Percentiles rank a stretch among this genome's conserved stretches.
phyloP scores from a whole-genome alignment of 92 coral and sea anemone genomes.

The Bergia sp. region DNA sequence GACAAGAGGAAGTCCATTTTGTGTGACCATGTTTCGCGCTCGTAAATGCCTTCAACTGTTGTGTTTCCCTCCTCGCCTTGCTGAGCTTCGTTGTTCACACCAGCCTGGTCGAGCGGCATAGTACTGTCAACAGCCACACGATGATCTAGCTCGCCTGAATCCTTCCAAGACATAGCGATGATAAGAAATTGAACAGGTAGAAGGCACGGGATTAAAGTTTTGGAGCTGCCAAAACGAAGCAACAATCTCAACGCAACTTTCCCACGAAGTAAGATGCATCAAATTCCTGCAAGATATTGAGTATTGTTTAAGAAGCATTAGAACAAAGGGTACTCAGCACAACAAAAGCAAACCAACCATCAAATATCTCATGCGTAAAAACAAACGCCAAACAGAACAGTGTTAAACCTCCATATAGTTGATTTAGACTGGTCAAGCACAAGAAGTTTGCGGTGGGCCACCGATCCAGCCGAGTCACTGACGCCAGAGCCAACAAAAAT shows the following conservation, averaged over 20 bases:
- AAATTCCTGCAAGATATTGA: not conserved
- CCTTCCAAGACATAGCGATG: conserved; percentile 38
- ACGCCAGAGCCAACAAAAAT: too few relatives aligned
- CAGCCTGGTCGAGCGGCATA: conserved; percentile 2
- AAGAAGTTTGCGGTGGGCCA: too few relatives aligned
- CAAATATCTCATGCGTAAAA: not conserved
- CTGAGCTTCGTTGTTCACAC: not conserved
- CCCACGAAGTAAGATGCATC: conserved; percentile 5
- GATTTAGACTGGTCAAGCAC: too few relatives aligned
- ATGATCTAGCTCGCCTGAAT: conserved; percentile 6
- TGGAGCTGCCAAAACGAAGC: not conserved
- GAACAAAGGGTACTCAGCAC: not conserved
- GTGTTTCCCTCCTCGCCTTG: not conserved
- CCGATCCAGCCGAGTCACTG: too few relatives aligned
- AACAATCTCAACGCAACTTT: not conserved
- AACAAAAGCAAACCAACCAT: not conserved
- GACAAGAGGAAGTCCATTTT: conserved; percentile 40
- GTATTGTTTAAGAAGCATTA: not conserved
- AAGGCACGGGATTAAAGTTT: not conserved
- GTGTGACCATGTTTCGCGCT: conserved; percentile 44
- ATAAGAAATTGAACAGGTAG: not conserved
- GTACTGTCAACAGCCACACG: conserved; percentile 36
- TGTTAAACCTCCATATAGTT: not conserved
- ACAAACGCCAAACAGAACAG: not conserved
- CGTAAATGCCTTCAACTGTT: not conserved